Percentiles rank a stretch among this genome's conserved stretches.
Conservation (phyloP, 1,140 invertebrate species). For the Eubasilissa regina region DNA sequence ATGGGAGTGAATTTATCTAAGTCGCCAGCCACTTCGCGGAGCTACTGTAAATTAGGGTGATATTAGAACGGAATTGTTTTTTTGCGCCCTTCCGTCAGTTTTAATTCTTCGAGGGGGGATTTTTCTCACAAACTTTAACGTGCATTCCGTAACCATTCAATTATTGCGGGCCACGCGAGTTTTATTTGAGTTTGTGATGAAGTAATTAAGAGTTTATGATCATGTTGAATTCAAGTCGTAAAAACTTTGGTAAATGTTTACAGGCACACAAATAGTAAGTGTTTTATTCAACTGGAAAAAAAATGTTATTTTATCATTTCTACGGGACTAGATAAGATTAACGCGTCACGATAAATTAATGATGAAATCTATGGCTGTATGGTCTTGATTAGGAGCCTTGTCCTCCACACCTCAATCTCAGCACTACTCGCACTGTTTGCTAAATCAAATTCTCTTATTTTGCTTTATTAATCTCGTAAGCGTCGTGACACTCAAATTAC, state of each 20-base stretch:
- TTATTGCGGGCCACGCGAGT: constrained; percentile 35
- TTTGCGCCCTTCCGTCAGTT: constrained; percentile 16
- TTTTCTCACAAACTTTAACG: constrained; percentile 39
- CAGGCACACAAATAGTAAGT: too few species aligned
- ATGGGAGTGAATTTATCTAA: constrained; percentile 49
- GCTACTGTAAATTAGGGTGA: constrained; percentile 47
- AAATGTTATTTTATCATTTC: too few species aligned
- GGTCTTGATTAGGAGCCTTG: too few species aligned
- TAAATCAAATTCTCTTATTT: not conserved
- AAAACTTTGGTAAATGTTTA: not conserved
- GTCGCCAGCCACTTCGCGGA: constrained; percentile 35
- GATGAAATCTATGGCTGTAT: too few species aligned
- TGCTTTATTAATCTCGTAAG: not conserved
- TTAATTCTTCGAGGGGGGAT: constrained; percentile 25
- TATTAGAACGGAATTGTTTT: constrained; percentile 39
- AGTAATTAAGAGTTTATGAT: constrained; percentile 35
- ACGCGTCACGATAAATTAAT: too few species aligned
- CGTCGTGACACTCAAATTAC: not conserved
- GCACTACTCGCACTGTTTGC: not conserved
- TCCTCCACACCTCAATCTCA: too few species aligned
- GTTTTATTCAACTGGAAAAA: too few species aligned
- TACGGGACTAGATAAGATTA: too few species aligned
- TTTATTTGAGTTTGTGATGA: constrained; percentile 42
- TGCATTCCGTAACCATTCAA: constrained; percentile 35
- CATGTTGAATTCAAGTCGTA: constrained; percentile 27